Evolutionary conservation across 1,140 invertebrate genomes (phyloP).

Genomic region (Rhopalosiphum maidis): DNA sequence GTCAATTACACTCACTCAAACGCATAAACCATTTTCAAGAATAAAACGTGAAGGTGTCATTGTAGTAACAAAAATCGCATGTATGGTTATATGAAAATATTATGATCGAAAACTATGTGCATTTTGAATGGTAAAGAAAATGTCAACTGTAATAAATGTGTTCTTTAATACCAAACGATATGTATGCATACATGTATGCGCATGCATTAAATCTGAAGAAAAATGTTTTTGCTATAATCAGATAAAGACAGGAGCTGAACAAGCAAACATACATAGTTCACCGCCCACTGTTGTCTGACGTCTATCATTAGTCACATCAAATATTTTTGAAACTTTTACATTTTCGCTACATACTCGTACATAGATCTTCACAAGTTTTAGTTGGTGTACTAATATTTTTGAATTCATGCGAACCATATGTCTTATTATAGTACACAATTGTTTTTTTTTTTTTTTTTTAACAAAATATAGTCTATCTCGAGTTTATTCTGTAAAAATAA

Average conservation of each 20-base stretch:
- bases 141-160: conserved; percentile 44
- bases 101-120: conserved; percentile 20
- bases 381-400: background rate
- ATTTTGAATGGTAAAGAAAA: background rate
- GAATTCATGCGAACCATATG: background rate
- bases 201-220: background rate
- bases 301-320: conserved; percentile 22
- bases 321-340: conserved; percentile 30
- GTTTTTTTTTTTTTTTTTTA: no score
- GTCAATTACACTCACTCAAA: conserved; percentile 30
- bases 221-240: conserved; percentile 19
- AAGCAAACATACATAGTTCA: conserved; percentile 21
- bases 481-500: no score
- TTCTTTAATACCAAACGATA: conserved; percentile 29
- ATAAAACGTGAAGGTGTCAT: conserved; percentile 39
- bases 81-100: background rate
- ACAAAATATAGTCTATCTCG: no score
- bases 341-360: background rate
- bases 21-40: background rate
- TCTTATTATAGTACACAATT: background rate
- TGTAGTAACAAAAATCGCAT: background rate
- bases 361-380: background rate
- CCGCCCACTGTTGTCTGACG: conserved; percentile 46
- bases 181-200: background rate
- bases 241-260: conserved; percentile 37